phyloP scores from a whole-genome alignment of 2,888 invertebrate genomes.

The Metacarcinus magister region DNA sequence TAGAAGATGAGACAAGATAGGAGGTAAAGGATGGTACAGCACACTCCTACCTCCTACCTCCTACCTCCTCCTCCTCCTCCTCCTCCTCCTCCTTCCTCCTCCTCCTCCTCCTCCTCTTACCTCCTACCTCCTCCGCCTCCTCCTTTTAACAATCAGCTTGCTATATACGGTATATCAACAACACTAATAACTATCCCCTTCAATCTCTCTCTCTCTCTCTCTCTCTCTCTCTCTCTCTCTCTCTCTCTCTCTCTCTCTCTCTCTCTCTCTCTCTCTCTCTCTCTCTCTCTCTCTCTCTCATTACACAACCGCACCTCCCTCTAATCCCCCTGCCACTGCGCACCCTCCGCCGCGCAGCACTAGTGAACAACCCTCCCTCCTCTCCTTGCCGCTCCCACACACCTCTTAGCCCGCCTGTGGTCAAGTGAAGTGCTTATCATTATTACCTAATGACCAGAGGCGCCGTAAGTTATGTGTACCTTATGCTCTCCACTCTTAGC shows the following conservation, averaged over 20 bases:
- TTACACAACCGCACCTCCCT: background rate
- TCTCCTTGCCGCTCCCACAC: background rate
- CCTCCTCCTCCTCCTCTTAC: no score
- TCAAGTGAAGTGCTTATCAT: background rate
- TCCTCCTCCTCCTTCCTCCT: no score
- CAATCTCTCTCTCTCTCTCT: no score
- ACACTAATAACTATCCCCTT: no score
- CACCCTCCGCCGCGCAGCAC: background rate
- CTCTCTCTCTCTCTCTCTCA: background rate
- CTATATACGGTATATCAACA: no score
- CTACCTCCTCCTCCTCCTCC: no score
- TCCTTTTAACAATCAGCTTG: no score
- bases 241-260: conserved; percentile 26
- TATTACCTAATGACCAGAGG: background rate
- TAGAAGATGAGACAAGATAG: no score
- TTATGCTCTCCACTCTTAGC: background rate
- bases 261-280: conserved; percentile 26
- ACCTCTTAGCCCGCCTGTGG: no score
- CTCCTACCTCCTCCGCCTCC: no score
- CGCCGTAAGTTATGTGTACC: background rate
- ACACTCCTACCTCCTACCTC: background rate
- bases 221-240: conserved; percentile 26
- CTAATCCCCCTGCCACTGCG: background rate
- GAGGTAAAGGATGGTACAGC: background rate
- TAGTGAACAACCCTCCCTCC: background rate